Evolutionary conservation across 2,888 invertebrate genomes (phyloP).

Genomic region (Cryptus viduatorius): DNA sequence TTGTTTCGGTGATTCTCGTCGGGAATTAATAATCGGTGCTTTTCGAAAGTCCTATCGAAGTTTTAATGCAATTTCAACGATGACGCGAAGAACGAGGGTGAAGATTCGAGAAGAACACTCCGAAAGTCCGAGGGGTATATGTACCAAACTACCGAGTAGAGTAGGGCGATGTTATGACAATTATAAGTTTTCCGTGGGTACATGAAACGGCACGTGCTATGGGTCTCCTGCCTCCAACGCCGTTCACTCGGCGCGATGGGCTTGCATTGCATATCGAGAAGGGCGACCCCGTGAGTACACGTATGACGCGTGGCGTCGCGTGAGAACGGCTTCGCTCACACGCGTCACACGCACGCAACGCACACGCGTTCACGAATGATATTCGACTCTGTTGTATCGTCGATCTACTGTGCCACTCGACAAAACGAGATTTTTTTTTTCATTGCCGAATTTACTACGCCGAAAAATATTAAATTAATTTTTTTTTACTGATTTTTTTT

Average conservation of each 20-base stretch:
- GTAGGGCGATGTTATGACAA: conserved; percentile 82
- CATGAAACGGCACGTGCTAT: conserved; percentile 78
- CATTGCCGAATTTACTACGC: neutral
- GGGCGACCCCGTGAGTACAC: conserved; percentile 66
- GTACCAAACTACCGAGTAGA: conserved; percentile 1
- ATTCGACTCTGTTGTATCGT: neutral
- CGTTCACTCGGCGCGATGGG: conserved; percentile 56
- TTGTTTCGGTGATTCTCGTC: conserved; percentile 10
- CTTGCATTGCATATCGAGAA: conserved; percentile 51
- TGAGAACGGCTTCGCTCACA: conserved; percentile 84
- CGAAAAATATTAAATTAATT: neutral
- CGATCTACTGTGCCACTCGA: neutral
- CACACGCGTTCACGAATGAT: conserved; percentile 9
- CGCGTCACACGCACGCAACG: conserved; percentile 76
- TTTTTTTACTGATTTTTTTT: neutral
- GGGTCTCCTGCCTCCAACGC: conserved; percentile 42
- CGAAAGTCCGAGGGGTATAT: neutral
- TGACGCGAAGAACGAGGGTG: conserved; percentile 25
- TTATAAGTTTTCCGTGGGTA: conserved; percentile 82
- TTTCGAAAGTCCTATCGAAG: conserved; percentile 6
- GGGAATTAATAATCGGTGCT: conserved; percentile 14
- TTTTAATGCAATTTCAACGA: conserved; percentile 29
- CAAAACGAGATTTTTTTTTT: too few relatives aligned
- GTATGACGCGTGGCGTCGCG: conserved; percentile 80
- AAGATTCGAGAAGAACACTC: conserved; percentile 23